Conservation (phyloP, 1,140 invertebrate genomes). For the Hycleus cichorii region DNA sequence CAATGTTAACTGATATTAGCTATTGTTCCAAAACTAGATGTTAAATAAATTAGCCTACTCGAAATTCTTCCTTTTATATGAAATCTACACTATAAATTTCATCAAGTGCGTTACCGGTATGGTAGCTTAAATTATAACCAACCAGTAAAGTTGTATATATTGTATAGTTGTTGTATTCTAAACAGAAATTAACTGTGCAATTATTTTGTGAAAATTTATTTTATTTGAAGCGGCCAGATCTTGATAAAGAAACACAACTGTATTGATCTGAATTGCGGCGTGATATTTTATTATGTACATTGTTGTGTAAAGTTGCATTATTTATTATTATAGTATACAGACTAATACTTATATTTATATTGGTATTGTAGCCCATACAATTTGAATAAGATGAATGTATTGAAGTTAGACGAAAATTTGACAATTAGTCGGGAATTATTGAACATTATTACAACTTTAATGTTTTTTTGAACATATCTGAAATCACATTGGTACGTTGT, state of each 20-base stretch:
- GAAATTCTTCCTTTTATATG: conserved; percentile 27
- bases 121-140: conserved; percentile 25
- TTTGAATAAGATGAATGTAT: too few relatives aligned
- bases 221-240: conserved; percentile 30
- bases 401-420: too few relatives aligned
- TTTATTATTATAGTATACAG: conserved; percentile 23
- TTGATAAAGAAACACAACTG: conserved; percentile 27
- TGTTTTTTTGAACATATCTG: conserved; percentile 4
- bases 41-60: conserved; percentile 35
- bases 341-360: neutral
- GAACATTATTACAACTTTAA: too few relatives aligned
- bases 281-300: conserved; percentile 32
- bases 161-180: neutral
- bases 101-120: conserved; percentile 35
- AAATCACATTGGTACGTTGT: conserved; percentile 4
- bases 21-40: conserved; percentile 28
- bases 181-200: conserved; percentile 14
- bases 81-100: conserved; percentile 34
- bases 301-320: conserved; percentile 28
- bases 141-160: conserved; percentile 1
- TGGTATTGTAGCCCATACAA: too few relatives aligned
- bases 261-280: conserved; percentile 31
- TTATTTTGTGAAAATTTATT: conserved; percentile 29
- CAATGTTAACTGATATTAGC: conserved; percentile 33
- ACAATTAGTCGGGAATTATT: too few relatives aligned